Base-by-base conservation (phyloP, 2,797 vertebrate species). In the Dendrocincla tyrannina region DNA sequence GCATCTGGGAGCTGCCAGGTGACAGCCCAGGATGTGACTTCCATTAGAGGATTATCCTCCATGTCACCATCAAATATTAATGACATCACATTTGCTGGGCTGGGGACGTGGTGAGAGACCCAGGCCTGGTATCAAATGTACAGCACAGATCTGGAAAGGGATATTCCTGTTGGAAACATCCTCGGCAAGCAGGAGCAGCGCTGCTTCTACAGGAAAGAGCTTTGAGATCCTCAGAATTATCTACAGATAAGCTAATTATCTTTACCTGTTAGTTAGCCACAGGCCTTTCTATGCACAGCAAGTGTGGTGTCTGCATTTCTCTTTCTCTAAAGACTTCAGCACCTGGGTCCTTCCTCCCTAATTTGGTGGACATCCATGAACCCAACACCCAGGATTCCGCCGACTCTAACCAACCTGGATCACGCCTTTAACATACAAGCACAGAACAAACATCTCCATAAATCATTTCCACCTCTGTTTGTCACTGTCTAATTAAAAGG, bases 291-390 rank as follows among this genome's bases (percentile, higher is more conserved):
- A 32, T 3, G 62, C 52, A 56, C 28, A 60, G 13, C 25, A 44
- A 28, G 50, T 3, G 50, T n/a, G 14, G 17, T 17, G 28, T 19
- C 46, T n/a, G 62, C 10, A 9, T 1, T 41, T 22, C 70, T 42
- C 30, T 27, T 19, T 2, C 56, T 50, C 60, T 13, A 15, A 46
- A 27, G 22, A 18, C 13, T 18, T 44, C 60, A 74, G 41, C 47
- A 15, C 24, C 35, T 64, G 5, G 0, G 4, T 25, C 17, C 50
- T 63, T 70, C 32, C 28, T 18, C 53, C 62, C 55, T n/a, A 6
- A 64, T 20, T 30, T 33, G 49, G 19, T 37, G 2, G 0, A 20
- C 7, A n/a, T 13, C 56, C 32, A 13, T 0, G 12, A 78, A 52
- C 22, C 56, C 76, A 73, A 63, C 35, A 12, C 10, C 30, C 27